A percentile compares a stretch with the other conserved stretches of the same genome.
Conservation (phyloP, 1,140 invertebrate genomes). For the Gonatopus flavifemur region DNA sequence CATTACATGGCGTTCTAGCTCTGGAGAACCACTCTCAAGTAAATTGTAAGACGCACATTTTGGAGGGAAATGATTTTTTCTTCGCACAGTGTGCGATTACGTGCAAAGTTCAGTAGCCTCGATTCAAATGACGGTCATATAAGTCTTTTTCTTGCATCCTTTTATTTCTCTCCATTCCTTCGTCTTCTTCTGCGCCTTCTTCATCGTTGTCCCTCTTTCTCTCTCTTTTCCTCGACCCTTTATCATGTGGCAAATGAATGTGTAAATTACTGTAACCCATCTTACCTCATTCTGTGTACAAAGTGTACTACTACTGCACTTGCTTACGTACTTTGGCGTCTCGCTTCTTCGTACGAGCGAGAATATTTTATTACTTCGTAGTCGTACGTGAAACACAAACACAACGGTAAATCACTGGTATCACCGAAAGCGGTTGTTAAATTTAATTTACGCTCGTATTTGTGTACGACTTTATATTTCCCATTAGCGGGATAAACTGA, state of each 20-base stretch:
- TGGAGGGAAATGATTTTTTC: no score
- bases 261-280: constrained; percentile 31
- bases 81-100: no score
- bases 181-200: constrained; percentile 1
- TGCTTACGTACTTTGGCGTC: no score
- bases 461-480: constrained; percentile 54
- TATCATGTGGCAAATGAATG: constrained; percentile 15
- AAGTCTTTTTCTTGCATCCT: no score
- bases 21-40: no score
- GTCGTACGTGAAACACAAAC: constrained; percentile 44
- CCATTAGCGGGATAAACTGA: constrained; percentile 54
- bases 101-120: no score
- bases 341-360: constrained; percentile 20
- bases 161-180: no score
- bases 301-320: constrained; percentile 12
- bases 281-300: constrained; percentile 14
- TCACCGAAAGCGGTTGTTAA: constrained; percentile 39
- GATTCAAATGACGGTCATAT: no score
- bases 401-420: constrained; percentile 49
- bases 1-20: no score
- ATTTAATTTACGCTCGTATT: constrained; percentile 52
- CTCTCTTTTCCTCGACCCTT: neutral
- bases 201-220: neutral
- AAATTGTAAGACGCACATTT: no score
- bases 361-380: constrained; percentile 47